Evolutionary conservation across 2,888 invertebrate genomes (phyloP).

Genomic region (Suillia variegata): DNA sequence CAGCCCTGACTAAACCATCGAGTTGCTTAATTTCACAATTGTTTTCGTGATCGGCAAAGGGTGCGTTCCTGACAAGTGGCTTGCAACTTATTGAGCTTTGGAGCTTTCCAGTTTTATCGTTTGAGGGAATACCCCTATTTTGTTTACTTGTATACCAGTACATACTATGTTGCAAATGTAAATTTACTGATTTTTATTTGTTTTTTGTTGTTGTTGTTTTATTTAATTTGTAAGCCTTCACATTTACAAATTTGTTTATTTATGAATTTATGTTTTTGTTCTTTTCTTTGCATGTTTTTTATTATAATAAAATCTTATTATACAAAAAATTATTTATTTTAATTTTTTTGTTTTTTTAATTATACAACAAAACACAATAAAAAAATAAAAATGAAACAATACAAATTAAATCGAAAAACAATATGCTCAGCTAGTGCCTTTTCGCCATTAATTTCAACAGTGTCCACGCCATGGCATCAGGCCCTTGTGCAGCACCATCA

Average conservation of each 20-base stretch:
- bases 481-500: constrained; percentile 60
- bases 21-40: too few species aligned
- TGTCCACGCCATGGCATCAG: constrained; percentile 62
- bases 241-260: neutral
- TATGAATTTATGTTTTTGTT: neutral
- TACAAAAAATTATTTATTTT: constrained; percentile 19
- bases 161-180: too few species aligned
- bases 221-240: too few species aligned
- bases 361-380: constrained; percentile 20
- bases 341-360: constrained; percentile 20
- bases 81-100: too few species aligned
- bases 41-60: too few species aligned
- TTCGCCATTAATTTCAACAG: constrained; percentile 61
- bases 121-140: too few species aligned
- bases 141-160: too few species aligned
- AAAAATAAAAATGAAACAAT: constrained; percentile 21
- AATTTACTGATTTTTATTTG: too few species aligned
- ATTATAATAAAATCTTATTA: neutral
- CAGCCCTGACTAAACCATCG: too few species aligned
- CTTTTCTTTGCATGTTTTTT: neutral
- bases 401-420: constrained; percentile 34
- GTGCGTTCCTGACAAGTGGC: too few species aligned
- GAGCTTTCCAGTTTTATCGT: too few species aligned
- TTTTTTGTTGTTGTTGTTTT: too few species aligned
- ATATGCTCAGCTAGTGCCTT: constrained; percentile 60